Conservation (phyloP, 53 echinoderm and acorn worm genomes). For the Hippasteria phrygiana region DNA sequence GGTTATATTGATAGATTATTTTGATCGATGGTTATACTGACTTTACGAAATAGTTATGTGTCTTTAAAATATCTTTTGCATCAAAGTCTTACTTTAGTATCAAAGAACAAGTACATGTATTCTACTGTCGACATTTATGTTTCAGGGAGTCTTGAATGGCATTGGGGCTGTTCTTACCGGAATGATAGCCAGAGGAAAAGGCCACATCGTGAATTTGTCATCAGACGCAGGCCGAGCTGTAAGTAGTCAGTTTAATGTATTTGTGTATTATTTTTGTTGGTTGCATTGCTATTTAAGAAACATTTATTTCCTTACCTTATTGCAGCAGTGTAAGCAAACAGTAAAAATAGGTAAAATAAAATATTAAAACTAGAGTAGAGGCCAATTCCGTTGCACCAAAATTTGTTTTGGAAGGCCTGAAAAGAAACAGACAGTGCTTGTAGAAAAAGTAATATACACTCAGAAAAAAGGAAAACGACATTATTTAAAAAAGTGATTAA, state of each 20-base stretch:
- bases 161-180: conserved; percentile 86
- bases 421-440: too few species aligned
- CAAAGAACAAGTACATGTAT: too few species aligned
- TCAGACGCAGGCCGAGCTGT: conserved; percentile 86
- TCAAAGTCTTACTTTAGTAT: neutral
- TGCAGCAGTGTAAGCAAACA: neutral
- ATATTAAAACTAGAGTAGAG: too few species aligned
- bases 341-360: neutral
- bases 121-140: neutral
- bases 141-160: conserved; percentile 82
- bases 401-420: too few species aligned
- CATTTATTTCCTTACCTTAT: neutral
- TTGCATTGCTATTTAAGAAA: neutral
- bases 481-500: too few species aligned
- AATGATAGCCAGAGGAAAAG: conserved; percentile 83
- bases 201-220: conserved; percentile 87
- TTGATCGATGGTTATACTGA: neutral
- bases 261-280: too few species aligned
- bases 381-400: too few species aligned
- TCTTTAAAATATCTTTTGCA: too few species aligned
- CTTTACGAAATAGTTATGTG: neutral
- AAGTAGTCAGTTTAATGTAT: conserved; percentile 62
- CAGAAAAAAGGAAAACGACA: too few species aligned
- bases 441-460: too few species aligned
- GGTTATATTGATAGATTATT: neutral